These are phyloP conservation scores for Gambelia wislizenii DNA, from an alignment of 2,797 vertebrate genomes.

Conservation along the genomic window DNA sequence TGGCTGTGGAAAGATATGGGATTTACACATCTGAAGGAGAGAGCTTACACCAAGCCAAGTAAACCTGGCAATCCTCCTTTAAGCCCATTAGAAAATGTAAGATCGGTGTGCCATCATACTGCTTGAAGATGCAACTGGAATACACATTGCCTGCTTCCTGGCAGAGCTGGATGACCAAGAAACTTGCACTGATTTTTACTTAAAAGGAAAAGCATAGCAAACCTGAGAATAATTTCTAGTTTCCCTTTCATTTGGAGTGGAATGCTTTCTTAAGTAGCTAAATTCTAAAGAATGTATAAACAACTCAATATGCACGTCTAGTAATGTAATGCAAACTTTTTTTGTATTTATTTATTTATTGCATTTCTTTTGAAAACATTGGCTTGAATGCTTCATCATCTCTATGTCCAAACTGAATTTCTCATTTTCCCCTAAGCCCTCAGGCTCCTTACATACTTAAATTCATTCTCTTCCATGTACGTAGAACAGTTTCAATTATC, in stretches of 20 bases:
- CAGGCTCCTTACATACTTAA: not conserved
- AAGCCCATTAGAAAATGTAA: not conserved
- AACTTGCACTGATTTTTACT: not conserved
- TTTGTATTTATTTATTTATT: not conserved
- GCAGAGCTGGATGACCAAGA: not conserved
- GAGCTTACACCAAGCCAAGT: not conserved
- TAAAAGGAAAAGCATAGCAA: not conserved
- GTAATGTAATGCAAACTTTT: not conserved
- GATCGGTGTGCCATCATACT: not conserved
- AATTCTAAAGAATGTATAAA: not conserved
- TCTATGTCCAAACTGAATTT: not conserved
- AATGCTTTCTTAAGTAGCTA: not conserved
- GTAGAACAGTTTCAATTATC: too few species aligned
- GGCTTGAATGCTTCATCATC: not conserved
- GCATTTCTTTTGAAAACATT: not conserved
- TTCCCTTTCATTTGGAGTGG: not conserved
- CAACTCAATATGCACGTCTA: not conserved
- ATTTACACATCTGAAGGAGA: constrained; percentile 6
- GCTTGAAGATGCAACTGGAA: not conserved
- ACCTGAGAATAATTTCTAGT: not conserved
- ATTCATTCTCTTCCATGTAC: too few species aligned
- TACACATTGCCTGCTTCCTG: not conserved
- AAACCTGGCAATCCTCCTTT: not conserved
- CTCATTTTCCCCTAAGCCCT: too few species aligned
- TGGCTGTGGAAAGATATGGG: not conserved